These are phyloP conservation scores for Drosophila cognata DNA, from an alignment of 2,888 invertebrate genomes.

Conservation along the genomic window DNA sequence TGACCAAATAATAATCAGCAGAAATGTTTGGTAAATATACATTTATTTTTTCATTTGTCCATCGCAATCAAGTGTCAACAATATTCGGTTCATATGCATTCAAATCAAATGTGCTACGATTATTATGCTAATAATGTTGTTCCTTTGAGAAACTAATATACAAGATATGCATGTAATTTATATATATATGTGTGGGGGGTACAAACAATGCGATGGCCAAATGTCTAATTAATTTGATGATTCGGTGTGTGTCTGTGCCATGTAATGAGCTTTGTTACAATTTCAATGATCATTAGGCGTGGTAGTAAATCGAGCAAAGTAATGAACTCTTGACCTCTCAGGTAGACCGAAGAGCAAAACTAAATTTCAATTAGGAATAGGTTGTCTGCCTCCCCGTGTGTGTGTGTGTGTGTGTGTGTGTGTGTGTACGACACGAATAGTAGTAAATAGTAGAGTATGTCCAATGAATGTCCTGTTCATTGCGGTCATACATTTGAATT, in stretches of 20 bases:
- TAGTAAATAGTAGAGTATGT: constrained; percentile 35
- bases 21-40: neutral
- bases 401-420: neutral
- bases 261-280: constrained; percentile 34
- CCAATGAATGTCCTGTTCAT: constrained; percentile 60
- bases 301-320: constrained; percentile 18
- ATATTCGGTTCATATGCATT: neutral
- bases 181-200: no score
- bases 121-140: neutral
- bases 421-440: neutral
- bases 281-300: constrained; percentile 32
- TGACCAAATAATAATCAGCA: neutral
- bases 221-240: constrained; percentile 46
- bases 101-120: neutral
- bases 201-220: constrained; percentile 11
- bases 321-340: constrained; percentile 52
- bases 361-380: constrained; percentile 75
- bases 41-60: neutral
- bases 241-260: constrained; percentile 15
- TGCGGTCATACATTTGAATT: constrained; percentile 66
- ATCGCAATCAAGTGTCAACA: neutral
- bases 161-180: neutral
- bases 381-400: neutral
- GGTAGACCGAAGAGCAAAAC: constrained; percentile 42
- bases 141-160: neutral